Conservation (phyloP, 2,797 vertebrate genomes). For the Myripristis murdjan region DNA sequence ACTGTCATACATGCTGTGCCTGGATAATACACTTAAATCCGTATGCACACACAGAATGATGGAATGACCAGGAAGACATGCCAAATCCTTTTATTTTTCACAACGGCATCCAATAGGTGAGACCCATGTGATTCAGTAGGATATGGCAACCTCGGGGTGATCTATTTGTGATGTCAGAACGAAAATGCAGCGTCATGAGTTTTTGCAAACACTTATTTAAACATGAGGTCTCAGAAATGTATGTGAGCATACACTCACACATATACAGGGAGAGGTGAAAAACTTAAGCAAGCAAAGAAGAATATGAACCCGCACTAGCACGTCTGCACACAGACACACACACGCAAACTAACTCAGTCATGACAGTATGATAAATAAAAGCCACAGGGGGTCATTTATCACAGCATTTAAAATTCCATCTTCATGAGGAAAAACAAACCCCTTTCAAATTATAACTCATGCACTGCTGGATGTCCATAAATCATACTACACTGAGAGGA, state of each 20-base stretch:
- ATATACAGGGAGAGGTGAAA: neutral
- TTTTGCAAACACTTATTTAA: slow-evolving; percentile 42
- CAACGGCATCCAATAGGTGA: slow-evolving; percentile 50
- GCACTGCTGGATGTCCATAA: slow-evolving; percentile 85
- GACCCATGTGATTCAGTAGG: slow-evolving; percentile 53
- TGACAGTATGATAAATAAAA: slow-evolving; percentile 70
- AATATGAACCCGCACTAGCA: neutral
- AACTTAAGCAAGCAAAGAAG: slow-evolving; percentile 15
- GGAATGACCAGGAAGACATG: slow-evolving; percentile 40
- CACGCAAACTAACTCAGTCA: slow-evolving; percentile 20
- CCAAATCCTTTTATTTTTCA: slow-evolving; percentile 69
- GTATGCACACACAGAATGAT: slow-evolving; percentile 38
- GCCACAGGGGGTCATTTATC: slow-evolving; percentile 79
- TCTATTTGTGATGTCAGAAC: slow-evolving; percentile 35
- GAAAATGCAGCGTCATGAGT: slow-evolving; percentile 52
- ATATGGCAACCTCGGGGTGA: slow-evolving; percentile 48
- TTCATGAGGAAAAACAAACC: slow-evolving; percentile 87
- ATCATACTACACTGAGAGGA: slow-evolving; percentile 77
- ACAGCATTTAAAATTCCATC: slow-evolving; percentile 85
- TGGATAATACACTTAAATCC: slow-evolving; percentile 65
- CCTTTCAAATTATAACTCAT: slow-evolving; percentile 82
- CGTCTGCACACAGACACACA: neutral
- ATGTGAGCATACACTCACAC: neutral
- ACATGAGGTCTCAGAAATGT: slow-evolving; percentile 28
- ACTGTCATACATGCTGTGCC: slow-evolving; percentile 36